Conservation (phyloP, 2,113 vertebrate species). For the Datnioides undecimradiatus region DNA sequence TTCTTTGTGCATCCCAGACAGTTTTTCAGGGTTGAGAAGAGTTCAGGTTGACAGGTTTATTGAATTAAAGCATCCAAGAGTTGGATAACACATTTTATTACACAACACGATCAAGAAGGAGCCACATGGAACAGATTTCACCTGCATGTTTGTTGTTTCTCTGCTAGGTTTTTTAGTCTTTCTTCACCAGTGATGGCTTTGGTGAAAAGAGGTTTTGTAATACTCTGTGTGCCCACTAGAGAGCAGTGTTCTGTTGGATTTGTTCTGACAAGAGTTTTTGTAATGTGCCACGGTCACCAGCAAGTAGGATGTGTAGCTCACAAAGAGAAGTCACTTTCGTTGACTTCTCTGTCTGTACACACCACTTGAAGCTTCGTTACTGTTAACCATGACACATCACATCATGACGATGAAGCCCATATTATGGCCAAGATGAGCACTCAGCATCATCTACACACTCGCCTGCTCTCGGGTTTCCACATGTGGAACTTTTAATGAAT, state of each 20-base stretch:
- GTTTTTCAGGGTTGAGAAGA: not conserved
- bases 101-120: not conserved
- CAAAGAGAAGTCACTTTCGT: not conserved
- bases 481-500: conserved; percentile 63
- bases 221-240: conserved; percentile 45
- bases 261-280: not conserved
- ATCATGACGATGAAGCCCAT: not conserved
- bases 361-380: not conserved
- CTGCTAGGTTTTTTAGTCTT: not conserved
- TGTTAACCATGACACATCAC: not conserved
- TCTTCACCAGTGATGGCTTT: not conserved
- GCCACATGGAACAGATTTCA: not conserved
- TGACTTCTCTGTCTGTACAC: not conserved
- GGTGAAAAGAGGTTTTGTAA: not conserved
- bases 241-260: conserved; percentile 13
- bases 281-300: not conserved
- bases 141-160: not conserved
- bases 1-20: not conserved
- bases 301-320: not conserved
- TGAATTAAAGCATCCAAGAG: not conserved
- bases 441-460: conserved; percentile 27
- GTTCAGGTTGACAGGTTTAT: conserved; percentile 27
- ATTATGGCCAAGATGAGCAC: not conserved
- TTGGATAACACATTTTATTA: not conserved
- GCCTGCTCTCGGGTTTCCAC: conserved; percentile 36